These are phyloP conservation scores for Eristalis pertinax DNA, from an alignment of 2,888 invertebrate species.

Conservation along the genomic window DNA sequence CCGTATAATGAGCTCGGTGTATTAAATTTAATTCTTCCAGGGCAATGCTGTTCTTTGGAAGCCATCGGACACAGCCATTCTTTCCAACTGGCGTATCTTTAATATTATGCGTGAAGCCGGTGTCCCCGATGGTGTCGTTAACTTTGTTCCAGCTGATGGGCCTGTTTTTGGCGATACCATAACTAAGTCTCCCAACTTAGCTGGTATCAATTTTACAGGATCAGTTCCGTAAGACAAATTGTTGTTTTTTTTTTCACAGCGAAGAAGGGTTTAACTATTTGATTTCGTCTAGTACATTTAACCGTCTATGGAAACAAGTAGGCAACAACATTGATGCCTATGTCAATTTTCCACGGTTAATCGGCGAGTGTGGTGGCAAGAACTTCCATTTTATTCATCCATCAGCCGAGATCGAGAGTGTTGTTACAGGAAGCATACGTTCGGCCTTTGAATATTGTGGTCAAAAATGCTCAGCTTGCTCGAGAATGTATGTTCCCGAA, in stretches of 20 bases:
- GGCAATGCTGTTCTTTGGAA: constrained; percentile 99
- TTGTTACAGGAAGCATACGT: constrained; percentile 91
- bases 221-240: constrained; percentile 91
- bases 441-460: constrained; percentile 98
- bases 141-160: constrained; percentile 98
- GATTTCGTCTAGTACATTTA: constrained; percentile 88
- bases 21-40: constrained; percentile 81
- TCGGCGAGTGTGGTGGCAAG: constrained; percentile 99
- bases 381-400: constrained; percentile 99
- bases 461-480: constrained; percentile 99
- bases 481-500: constrained; percentile 97
- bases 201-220: constrained; percentile 99
- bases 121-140: constrained; percentile 97
- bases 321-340: constrained; percentile 93
- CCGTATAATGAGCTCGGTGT: neutral
- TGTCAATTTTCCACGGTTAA: constrained; percentile 94
- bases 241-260: constrained; percentile 14
- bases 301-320: constrained; percentile 95
- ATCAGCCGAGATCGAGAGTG: constrained; percentile 91
- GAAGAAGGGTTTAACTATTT: constrained; percentile 17
- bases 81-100: constrained; percentile 97
- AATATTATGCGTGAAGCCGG: constrained; percentile 98
- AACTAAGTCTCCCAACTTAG: constrained; percentile 91
- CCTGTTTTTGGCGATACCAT: constrained; percentile 96
- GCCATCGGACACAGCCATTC: constrained; percentile 97